A percentile compares a stretch with the other conserved stretches of the same genome.
These are phyloP conservation scores for Callithrix jacchus DNA, from an alignment of 2,113 vertebrate genomes.

Conservation along the genomic window DNA sequence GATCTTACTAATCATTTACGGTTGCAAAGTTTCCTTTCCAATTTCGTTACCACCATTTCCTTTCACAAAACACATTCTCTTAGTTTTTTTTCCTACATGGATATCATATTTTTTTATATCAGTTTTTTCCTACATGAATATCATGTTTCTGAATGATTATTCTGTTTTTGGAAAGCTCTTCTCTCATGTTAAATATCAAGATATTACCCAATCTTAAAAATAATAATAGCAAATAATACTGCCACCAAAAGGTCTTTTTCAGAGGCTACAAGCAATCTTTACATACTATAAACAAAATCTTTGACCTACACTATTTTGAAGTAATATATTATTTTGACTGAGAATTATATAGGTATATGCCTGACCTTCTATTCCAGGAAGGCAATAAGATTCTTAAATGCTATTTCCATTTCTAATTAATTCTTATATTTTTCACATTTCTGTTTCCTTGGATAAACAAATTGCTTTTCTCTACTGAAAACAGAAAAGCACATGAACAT, in stretches of 20 bases:
- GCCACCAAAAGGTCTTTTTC: not conserved
- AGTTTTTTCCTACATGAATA: not conserved
- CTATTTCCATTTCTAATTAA: slow-evolving; percentile 23
- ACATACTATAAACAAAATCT: not conserved
- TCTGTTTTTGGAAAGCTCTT: not conserved
- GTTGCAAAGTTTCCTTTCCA: not conserved
- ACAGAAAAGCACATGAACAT: not conserved
- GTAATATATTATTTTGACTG: not conserved
- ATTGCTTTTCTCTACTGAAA: not conserved
- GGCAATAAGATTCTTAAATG: not conserved
- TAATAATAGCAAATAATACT: not conserved
- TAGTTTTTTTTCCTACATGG: not conserved
- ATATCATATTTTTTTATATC: not conserved
- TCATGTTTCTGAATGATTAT: not conserved
- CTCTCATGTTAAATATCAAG: not conserved
- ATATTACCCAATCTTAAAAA: not conserved
- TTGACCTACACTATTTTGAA: not conserved
- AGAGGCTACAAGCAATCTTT: not conserved
- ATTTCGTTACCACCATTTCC: not conserved
- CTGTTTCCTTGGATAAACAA: slow-evolving; percentile 36
- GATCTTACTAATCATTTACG: not conserved
- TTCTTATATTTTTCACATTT: not conserved
- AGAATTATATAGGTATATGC: not conserved
- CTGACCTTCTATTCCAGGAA: not conserved
- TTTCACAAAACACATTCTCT: not conserved